Percentiles rank a stretch among this genome's conserved stretches.
Conservation (phyloP, 2,797 vertebrate genomes). For the Enteromius treurensis region DNA sequence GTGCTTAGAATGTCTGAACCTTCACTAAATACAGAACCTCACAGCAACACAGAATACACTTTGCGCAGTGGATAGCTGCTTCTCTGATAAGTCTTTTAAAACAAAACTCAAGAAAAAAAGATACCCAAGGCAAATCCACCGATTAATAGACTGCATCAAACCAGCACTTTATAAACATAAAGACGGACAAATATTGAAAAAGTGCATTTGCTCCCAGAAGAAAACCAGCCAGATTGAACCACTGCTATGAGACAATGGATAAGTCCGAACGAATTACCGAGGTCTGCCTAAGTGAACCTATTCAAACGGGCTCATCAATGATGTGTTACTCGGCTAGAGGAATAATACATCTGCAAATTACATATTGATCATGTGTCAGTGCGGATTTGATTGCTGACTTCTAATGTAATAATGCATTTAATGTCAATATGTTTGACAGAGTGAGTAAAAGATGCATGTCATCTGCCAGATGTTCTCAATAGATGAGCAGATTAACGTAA, state of each 20-base stretch:
- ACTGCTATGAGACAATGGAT: slow-evolving; percentile 28
- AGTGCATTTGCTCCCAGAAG: neutral
- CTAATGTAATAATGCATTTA: slow-evolving; percentile 52
- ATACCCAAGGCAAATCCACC: neutral
- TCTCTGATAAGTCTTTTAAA: neutral
- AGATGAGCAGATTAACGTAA: slow-evolving; percentile 46
- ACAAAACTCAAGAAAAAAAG: neutral
- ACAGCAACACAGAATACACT: neutral
- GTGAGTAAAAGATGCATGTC: slow-evolving; percentile 54
- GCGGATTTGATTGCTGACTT: slow-evolving; percentile 51
- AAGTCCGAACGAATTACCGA: slow-evolving; percentile 41
- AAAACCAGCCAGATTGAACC: neutral
- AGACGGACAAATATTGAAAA: accelerated
- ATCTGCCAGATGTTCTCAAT: slow-evolving; percentile 53
- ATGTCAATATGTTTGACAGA: slow-evolving; percentile 48
- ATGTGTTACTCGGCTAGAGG: slow-evolving; percentile 49
- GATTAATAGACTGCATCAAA: neutral
- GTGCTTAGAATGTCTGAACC: neutral
- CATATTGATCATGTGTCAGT: slow-evolving; percentile 61
- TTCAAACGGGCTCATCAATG: slow-evolving; percentile 49
- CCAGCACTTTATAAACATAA: neutral
- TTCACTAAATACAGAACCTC: neutral
- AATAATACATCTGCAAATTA: slow-evolving; percentile 62
- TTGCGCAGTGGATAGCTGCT: neutral
- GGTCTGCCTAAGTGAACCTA: slow-evolving; percentile 46